phyloP scores from a whole-genome alignment of 2,797 vertebrate species.

The Sebastes hopkinsi region DNA sequence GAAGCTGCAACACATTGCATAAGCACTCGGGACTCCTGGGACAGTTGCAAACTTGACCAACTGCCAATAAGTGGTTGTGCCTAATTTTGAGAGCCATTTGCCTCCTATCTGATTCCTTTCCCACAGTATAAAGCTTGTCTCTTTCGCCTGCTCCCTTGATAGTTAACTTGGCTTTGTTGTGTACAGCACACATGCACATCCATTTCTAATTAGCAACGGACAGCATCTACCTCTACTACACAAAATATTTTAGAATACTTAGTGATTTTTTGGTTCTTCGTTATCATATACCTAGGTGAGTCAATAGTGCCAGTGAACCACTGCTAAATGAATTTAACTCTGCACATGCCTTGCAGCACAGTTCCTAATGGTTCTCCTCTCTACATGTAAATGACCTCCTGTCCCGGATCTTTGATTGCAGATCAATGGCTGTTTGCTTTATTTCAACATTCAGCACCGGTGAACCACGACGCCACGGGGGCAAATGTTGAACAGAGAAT shows the following conservation, averaged over 20 bases:
- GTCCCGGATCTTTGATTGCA: slow-evolving; percentile 91
- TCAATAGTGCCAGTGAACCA: slow-evolving; percentile 83
- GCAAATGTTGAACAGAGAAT: slow-evolving; percentile 91
- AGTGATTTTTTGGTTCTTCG: slow-evolving; percentile 25
- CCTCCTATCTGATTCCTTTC: slow-evolving; percentile 64
- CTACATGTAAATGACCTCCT: slow-evolving; percentile 91
- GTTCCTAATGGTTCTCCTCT: slow-evolving; percentile 85
- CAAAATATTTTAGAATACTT: slow-evolving; percentile 45
- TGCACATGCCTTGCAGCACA: slow-evolving; percentile 83
- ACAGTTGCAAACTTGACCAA: slow-evolving; percentile 71
- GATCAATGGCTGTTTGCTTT: slow-evolving; percentile 93
- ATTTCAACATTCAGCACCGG: slow-evolving; percentile 91
- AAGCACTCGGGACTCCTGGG: slow-evolving; percentile 70
- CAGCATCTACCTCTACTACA: slow-evolving; percentile 20
- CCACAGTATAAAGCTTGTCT: slow-evolving; percentile 37
- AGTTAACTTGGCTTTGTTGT: slow-evolving; percentile 66
- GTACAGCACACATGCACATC: slow-evolving; percentile 54
- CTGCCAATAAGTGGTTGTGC: slow-evolving; percentile 69
- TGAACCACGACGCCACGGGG: slow-evolving; percentile 88
- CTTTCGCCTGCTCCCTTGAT: slow-evolving; percentile 51
- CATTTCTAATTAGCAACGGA: slow-evolving; percentile 70
- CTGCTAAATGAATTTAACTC: slow-evolving; percentile 85
- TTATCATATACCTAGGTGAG: slow-evolving; percentile 46
- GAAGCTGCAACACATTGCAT: slow-evolving; percentile 79
- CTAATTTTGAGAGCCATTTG: slow-evolving; percentile 65